Conservation (phyloP, 37 sponge, comb jelly and placozoan species). For the Agelas oroides region DNA sequence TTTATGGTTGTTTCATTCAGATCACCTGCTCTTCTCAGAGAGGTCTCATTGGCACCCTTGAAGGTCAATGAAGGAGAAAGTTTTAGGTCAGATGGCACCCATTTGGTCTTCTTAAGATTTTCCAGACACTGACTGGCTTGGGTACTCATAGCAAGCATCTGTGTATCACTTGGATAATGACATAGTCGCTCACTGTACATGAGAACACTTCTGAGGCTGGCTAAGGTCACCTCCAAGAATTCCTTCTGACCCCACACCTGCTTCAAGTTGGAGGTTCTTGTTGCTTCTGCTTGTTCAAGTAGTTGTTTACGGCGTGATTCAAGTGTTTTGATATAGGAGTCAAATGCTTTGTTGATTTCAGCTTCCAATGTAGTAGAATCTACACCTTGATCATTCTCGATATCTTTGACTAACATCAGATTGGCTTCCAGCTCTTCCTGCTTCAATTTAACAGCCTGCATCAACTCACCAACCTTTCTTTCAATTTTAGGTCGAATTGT, state of each 20-base stretch:
- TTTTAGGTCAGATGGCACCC: conserved; percentile 1
- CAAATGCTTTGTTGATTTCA: background rate
- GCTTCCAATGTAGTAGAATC: background rate
- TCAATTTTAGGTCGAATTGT: background rate
- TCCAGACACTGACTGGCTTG: conserved; percentile 7
- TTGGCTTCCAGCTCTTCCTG: conserved; percentile 13
- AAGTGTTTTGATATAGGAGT: background rate
- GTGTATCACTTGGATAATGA: background rate
- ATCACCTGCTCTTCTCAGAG: no score
- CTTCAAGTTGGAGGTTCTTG: background rate
- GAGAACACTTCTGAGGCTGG: conserved; percentile 2
- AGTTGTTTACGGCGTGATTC: background rate
- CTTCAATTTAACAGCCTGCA: background rate
- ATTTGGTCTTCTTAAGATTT: conserved; percentile 3
- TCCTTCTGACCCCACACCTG: background rate
- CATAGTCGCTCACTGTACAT: conserved; percentile 11
- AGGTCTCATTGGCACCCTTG: no score
- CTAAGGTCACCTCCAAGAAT: background rate
- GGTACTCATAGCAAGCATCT: conserved; percentile 10
- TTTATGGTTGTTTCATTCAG: no score
- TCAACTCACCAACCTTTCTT: background rate
- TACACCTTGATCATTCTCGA: background rate
- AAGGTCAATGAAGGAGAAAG: no score
- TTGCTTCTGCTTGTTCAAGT: background rate
- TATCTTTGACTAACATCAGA: background rate